Conservation (phyloP, 2,797 vertebrate genomes). For the Coluber constrictor region DNA sequence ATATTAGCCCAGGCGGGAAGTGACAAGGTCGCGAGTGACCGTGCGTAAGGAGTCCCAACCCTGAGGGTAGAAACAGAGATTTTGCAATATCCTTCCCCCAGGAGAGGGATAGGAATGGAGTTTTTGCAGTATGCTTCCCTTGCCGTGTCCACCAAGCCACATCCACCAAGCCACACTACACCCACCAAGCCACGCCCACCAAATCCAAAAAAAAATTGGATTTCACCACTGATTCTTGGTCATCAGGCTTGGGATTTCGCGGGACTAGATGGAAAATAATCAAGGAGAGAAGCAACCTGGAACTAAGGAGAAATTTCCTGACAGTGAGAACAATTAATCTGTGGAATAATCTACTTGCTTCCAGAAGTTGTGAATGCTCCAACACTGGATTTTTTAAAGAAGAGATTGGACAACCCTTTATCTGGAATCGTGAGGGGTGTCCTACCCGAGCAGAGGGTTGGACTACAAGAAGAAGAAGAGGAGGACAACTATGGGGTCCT, state of each 20-base stretch:
- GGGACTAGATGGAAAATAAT: background rate
- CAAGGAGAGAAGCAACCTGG: background rate
- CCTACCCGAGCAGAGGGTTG: background rate
- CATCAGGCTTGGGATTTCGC: background rate
- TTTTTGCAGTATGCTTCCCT: too few species aligned
- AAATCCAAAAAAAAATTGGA: too few species aligned
- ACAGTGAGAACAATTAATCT: background rate
- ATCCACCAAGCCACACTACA: too few species aligned
- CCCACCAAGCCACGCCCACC: too few species aligned
- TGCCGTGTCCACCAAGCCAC: too few species aligned
- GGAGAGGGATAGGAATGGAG: too few species aligned
- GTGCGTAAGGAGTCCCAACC: too few species aligned
- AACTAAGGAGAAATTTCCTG: background rate
- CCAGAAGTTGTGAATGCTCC: background rate
- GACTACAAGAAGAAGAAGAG: background rate
- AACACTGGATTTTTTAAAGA: background rate
- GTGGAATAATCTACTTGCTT: background rate
- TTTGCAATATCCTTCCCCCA: too few species aligned
- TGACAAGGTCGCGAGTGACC: too few species aligned
- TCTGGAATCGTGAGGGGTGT: accelerated
- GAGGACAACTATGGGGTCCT: too few species aligned
- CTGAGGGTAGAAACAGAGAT: too few species aligned
- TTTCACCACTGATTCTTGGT: background rate
- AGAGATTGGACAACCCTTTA: background rate
- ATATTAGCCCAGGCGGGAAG: too few species aligned